phyloP scores from a whole-genome alignment of 37 sponge, comb jelly and placozoan genomes.

The Axinella damicornis region DNA sequence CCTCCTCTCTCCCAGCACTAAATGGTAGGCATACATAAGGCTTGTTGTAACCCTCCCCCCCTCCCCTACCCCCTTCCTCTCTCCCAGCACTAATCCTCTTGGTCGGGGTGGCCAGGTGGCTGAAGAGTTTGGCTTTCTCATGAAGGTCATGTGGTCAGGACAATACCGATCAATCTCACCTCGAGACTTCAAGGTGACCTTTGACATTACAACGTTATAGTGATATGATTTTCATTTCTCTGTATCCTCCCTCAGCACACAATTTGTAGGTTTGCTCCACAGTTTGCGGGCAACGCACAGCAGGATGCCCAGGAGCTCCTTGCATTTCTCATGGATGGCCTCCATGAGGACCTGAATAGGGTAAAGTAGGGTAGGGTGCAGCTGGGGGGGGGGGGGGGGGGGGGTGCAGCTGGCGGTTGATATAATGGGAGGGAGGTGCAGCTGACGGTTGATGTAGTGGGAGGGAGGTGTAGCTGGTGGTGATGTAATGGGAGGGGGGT shows the following conservation, averaged over 20 bases:
- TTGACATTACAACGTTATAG: too few relatives aligned
- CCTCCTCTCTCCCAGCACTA: neutral
- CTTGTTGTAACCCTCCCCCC: neutral
- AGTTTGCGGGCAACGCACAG: slow-evolving; percentile 75
- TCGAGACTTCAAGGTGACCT: slow-evolving; percentile 85
- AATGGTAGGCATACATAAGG: too few relatives aligned
- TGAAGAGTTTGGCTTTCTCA: slow-evolving; percentile 90
- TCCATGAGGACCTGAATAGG: slow-evolving; percentile 93
- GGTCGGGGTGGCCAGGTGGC: slow-evolving; percentile 85
- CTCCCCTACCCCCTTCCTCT: neutral
- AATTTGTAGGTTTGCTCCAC: slow-evolving; percentile 55
- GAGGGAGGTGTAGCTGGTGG: too few relatives aligned
- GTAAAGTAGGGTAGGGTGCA: slow-evolving; percentile 24
- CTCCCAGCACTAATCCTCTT: slow-evolving; percentile 70
- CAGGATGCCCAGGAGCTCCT: slow-evolving; percentile 94
- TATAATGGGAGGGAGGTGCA: too few relatives aligned
- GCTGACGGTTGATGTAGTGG: too few relatives aligned
- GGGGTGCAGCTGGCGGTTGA: too few relatives aligned
- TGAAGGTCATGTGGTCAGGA: slow-evolving; percentile 82
- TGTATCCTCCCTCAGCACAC: slow-evolving; percentile 13
- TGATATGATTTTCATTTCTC: too few relatives aligned
- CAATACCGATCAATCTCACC: slow-evolving; percentile 84
- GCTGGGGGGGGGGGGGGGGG: too few relatives aligned
- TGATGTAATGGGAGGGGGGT: too few relatives aligned
- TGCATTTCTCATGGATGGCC: slow-evolving; percentile 86